phyloP scores from a whole-genome alignment of 1,140 invertebrate genomes.

The Cylas formicarius region DNA sequence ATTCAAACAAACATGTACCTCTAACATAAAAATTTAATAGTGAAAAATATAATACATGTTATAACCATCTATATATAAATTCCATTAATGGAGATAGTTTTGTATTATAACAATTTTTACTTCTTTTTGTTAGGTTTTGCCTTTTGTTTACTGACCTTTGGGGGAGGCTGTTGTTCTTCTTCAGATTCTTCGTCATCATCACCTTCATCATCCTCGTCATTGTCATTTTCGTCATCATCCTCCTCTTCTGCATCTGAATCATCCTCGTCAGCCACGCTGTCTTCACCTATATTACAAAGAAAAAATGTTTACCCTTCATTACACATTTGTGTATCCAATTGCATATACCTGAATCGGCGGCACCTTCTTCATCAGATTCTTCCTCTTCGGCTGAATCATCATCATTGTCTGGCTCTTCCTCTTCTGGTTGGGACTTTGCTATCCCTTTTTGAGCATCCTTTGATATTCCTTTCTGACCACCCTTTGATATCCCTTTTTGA shows the following conservation, averaged over 20 bases:
- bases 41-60: no score
- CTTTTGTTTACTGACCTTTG: slow-evolving; percentile 29
- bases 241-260: slow-evolving; percentile 15
- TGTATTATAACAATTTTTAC: slow-evolving; percentile 22
- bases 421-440: slow-evolving; percentile 9
- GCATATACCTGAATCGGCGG: no score
- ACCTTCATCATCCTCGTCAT: slow-evolving; percentile 25
- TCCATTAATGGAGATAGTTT: slow-evolving; percentile 3
- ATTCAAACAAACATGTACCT: no score
- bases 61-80: neutral
- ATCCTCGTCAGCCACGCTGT: slow-evolving; percentile 4
- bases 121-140: slow-evolving; percentile 25
- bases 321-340: neutral
- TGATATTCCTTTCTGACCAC: slow-evolving; percentile 5
- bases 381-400: slow-evolving; percentile 15
- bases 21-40: no score
- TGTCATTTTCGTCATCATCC: slow-evolving; percentile 21
- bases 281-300: no score
- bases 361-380: slow-evolving; percentile 11
- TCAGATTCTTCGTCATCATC: slow-evolving; percentile 24
- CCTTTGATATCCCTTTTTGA: neutral
- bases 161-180: slow-evolving; percentile 13
- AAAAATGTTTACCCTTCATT: slow-evolving; percentile 7
- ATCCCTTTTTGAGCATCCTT: slow-evolving; percentile 11
- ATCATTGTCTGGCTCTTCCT: slow-evolving; percentile 13